Evolutionary conservation across 2,113 vertebrate genomes (phyloP), one percentile per base, ranked within the genome.

Genomic region (Tinamus guttatus): DNA sequence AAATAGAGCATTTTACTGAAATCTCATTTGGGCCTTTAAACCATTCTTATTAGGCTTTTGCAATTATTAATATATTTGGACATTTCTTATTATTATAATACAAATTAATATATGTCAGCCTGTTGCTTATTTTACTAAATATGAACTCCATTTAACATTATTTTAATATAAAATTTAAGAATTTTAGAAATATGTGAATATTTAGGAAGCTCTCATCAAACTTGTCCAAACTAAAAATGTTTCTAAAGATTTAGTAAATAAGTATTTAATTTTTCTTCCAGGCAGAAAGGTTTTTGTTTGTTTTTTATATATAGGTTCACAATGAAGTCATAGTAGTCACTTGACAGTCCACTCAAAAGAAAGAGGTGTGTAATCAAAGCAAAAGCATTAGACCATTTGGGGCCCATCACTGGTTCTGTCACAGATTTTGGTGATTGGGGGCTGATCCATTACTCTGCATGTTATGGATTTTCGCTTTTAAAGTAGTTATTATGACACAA

Each of bases 311-410:
- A 22, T 51, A 22, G 7, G 19, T 60, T 80, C 32, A 24, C 36
- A 34, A 40, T n/a, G 5, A 9, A 77, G n/a, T 80, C 0, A 0
- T 16, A 41, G 5, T 27, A 34, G 13, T 45, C 5, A 19, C 10
- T 64, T 49, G 22, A 52, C 5, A 94, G 18, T 52, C 12, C 11
- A 32, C 6, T 10, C 41, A 81, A 56, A 65, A 60, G 2, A 59
- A 51, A 65, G 21, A 78, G 3, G 2, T 1, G 2, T 52, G 9
- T 34, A 34, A 13, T 77, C 4, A 10, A 65, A 78, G 9, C 36
- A 77, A 12, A 85, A 71, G 11, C 28, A 60, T 13, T 25, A 74
- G 32, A 67, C 2, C 4, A 63, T 1, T 0, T 30, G 4, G 8
- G 5, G 9, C 68, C 41, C 67, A 15, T 51, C 62, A 71, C 15